Conservation (phyloP, 2,888 invertebrate species). For the Hypomecis atomaria region DNA sequence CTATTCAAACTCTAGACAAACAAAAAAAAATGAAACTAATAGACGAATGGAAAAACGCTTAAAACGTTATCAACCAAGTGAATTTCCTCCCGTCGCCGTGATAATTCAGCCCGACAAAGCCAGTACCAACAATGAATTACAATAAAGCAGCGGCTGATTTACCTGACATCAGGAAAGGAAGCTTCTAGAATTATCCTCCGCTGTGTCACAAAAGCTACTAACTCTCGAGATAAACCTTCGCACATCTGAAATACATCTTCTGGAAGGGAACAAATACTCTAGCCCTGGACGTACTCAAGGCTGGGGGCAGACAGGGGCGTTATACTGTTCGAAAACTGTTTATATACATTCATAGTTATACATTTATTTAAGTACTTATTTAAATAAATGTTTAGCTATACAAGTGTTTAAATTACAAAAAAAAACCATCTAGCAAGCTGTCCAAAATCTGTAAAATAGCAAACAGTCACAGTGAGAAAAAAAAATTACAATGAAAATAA, state of each 20-base stretch:
- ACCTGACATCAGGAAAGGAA: constrained; percentile 16
- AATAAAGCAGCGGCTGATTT: constrained; percentile 11
- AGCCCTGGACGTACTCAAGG: constrained; percentile 17
- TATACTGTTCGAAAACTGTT: no score
- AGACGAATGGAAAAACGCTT: no score
- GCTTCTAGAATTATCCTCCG: constrained; percentile 23
- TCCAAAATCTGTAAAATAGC: no score
- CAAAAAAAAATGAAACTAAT: not conserved
- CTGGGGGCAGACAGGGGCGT: not conserved
- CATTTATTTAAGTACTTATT: no score
- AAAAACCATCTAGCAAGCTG: no score
- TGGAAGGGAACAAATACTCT: constrained; percentile 76
- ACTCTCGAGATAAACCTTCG: constrained; percentile 70
- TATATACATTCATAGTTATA: no score
- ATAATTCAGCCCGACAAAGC: constrained; percentile 13
- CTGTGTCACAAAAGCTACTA: constrained; percentile 56
- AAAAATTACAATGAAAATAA: no score
- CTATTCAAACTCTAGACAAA: not conserved
- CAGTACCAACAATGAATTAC: constrained; percentile 13
- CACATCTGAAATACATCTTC: constrained; percentile 76
- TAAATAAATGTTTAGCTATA: no score
- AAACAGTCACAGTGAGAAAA: no score
- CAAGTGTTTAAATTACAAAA: no score
- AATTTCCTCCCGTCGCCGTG: constrained; percentile 1
- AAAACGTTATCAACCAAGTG: not conserved